phyloP scores from a whole-genome alignment of 2,113 vertebrate genomes.

The Chionis minor region DNA sequence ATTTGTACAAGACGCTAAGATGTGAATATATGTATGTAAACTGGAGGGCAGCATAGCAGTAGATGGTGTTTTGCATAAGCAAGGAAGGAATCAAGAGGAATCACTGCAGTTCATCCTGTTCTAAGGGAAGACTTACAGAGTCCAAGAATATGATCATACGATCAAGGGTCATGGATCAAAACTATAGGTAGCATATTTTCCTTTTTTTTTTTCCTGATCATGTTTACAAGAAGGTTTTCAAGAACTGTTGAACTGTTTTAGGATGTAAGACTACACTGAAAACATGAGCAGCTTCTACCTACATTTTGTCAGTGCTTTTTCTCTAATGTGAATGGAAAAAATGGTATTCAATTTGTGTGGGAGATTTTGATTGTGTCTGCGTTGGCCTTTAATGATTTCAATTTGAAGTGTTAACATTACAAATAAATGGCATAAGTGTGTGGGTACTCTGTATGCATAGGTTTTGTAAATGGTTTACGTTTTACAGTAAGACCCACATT shows the following conservation, averaged over 20 bases:
- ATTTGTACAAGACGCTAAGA: neutral
- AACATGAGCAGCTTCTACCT: neutral
- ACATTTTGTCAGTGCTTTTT: neutral
- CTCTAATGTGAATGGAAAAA: neutral
- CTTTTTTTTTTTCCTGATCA: neutral
- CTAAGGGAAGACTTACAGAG: neutral
- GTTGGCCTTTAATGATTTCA: neutral
- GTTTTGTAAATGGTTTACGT: neutral
- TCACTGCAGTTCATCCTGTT: neutral
- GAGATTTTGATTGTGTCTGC: neutral
- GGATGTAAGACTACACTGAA: neutral
- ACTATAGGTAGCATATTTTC: neutral
- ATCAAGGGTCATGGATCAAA: neutral
- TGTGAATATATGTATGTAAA: neutral
- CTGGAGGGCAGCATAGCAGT: neutral
- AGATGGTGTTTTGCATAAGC: neutral
- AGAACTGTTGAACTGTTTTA: neutral
- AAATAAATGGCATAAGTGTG: neutral
- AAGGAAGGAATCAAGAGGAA: neutral
- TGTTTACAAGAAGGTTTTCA: neutral
- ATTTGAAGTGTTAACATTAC: neutral
- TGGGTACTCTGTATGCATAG: neutral
- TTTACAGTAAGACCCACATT: neutral
- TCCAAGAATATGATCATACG: neutral
- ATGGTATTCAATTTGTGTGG: neutral